phyloP scores from a whole-genome alignment of 1,140 invertebrate genomes.

The Caligus rogercresseyi region DNA sequence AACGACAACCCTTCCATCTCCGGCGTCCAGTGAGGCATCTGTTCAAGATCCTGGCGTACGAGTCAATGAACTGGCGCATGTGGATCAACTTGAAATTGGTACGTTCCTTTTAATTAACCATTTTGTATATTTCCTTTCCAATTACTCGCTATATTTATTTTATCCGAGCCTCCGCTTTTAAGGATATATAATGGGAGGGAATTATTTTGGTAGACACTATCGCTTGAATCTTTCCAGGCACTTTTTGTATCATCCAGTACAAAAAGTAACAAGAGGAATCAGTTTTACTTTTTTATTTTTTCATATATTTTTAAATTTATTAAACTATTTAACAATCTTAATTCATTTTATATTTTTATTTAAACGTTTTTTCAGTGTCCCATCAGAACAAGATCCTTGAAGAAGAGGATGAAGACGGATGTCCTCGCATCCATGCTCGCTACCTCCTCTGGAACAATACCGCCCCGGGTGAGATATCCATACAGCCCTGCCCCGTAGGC shows the following conservation, averaged over 20 bases:
- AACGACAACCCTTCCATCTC: background rate
- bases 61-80: background rate
- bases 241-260: too few relatives aligned
- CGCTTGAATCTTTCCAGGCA: too few relatives aligned
- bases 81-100: background rate
- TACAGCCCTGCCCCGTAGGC: constrained; percentile 70
- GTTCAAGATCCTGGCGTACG: background rate
- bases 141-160: too few relatives aligned
- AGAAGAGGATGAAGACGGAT: constrained; percentile 29
- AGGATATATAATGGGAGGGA: too few relatives aligned
- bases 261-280: too few relatives aligned
- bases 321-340: too few relatives aligned
- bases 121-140: background rate
- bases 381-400: background rate
- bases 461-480: constrained; percentile 42
- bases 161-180: too few relatives aligned
- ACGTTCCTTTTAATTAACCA: background rate
- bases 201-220: too few relatives aligned
- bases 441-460: constrained; percentile 78
- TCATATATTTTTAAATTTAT: too few relatives aligned
- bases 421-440: constrained; percentile 47
- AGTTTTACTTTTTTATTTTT: too few relatives aligned
- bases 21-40: background rate
- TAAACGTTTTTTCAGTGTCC: background rate
- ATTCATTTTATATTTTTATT: too few relatives aligned